These are phyloP conservation scores for Colletes collaris DNA, from an alignment of 2,888 invertebrate genomes.

Conservation along the genomic window DNA sequence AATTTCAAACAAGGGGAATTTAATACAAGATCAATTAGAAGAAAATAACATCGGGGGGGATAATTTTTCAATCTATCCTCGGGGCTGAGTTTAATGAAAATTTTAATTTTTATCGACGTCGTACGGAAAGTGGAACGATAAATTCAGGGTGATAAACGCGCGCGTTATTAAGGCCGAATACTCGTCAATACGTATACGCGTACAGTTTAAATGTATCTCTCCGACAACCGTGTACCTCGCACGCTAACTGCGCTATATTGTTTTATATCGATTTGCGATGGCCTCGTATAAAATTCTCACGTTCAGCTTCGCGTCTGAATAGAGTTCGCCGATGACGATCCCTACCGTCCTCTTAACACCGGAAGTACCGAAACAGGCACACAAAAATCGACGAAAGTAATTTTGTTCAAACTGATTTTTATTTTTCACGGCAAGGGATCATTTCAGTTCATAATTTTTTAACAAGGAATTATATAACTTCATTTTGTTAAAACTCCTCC, in stretches of 20 bases:
- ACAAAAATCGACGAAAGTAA: too few species aligned
- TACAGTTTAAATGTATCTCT: neutral
- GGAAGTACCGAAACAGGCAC: neutral
- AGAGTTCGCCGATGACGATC: neutral
- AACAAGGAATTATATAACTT: too few species aligned
- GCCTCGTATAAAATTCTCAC: slow-evolving; percentile 10
- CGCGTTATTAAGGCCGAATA: neutral
- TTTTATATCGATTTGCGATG: slow-evolving; percentile 17
- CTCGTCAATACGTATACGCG: neutral
- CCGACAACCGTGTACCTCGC: neutral
- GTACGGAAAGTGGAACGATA: neutral
- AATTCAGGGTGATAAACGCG: neutral
- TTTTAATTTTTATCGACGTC: neutral
- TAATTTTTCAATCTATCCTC: too few species aligned
- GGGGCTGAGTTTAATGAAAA: too few species aligned
- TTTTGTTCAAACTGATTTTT: too few species aligned
- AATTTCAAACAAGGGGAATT: too few species aligned
- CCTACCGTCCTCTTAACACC: neutral
- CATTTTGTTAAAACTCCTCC: too few species aligned
- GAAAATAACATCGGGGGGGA: too few species aligned
- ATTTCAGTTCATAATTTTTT: too few species aligned
- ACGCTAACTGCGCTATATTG: neutral
- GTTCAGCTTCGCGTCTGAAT: neutral
- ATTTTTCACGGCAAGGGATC: too few species aligned
- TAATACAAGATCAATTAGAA: too few species aligned